Percentiles rank a stretch among this genome's conserved stretches.
These are phyloP conservation scores for Stictonetta naevosa DNA, from an alignment of 2,113 vertebrate species.

Conservation along the genomic window DNA sequence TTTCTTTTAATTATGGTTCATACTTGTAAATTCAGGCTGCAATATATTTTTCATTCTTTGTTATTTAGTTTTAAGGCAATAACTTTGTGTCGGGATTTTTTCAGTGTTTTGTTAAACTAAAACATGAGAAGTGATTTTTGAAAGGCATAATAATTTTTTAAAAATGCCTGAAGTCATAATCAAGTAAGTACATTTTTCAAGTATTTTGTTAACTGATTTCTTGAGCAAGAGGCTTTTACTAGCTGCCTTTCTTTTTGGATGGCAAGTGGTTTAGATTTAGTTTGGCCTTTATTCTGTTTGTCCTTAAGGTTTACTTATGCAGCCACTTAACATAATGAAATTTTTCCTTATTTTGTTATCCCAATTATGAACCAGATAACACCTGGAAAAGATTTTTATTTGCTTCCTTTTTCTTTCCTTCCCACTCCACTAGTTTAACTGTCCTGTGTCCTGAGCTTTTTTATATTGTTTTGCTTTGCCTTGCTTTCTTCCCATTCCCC, in stretches of 20 bases:
- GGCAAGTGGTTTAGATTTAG: neutral
- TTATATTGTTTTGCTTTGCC: neutral
- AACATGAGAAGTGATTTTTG: neutral
- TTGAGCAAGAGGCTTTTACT: neutral
- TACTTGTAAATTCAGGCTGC: neutral
- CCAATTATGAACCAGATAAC: neutral
- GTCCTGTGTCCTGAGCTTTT: neutral
- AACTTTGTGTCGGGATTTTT: neutral
- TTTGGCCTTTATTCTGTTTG: neutral
- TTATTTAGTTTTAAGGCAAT: neutral
- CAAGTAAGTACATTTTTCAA: neutral
- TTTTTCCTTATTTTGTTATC: neutral
- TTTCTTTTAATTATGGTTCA: neutral
- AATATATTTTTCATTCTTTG: neutral
- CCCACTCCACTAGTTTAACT: neutral
- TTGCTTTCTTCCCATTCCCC: rapidly evolving
- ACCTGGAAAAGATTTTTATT: neutral
- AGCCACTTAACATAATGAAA: neutral
- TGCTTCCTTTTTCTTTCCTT: neutral
- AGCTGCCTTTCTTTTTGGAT: neutral
- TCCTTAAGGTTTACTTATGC: neutral
- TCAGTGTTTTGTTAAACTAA: neutral
- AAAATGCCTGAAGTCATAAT: neutral
- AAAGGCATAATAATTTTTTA: neutral
- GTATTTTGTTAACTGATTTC: neutral